These are phyloP conservation scores for Cercopithecus hamlyni DNA, from an alignment of 2,797 vertebrate species.

Conservation along the genomic window DNA sequence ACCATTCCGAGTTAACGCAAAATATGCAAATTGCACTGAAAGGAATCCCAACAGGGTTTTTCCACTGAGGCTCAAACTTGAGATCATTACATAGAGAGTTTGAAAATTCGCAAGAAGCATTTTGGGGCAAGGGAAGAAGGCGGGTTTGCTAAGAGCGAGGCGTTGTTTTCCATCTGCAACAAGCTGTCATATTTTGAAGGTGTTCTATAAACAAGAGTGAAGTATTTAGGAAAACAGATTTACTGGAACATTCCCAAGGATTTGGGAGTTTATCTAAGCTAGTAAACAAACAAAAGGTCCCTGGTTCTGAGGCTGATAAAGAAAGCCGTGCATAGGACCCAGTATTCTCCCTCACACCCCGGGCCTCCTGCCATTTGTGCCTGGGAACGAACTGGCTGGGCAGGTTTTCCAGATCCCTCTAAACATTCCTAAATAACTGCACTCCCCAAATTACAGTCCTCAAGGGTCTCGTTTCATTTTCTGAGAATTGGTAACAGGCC, in stretches of 20 bases:
- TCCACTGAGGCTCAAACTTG: conserved; percentile 47
- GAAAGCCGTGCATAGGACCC: background rate
- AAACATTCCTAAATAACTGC: conserved; percentile 80
- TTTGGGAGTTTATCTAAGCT: conserved; percentile 72
- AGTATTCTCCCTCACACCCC: background rate
- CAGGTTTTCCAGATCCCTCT: conserved; percentile 80
- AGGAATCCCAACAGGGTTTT: conserved; percentile 30
- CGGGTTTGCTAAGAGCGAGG: conserved; percentile 14
- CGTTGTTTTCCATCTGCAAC: conserved; percentile 51
- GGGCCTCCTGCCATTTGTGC: conserved; percentile 58
- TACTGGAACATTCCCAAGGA: conserved; percentile 72
- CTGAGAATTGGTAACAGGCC: conserved; percentile 83
- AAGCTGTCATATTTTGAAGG: conserved; percentile 30
- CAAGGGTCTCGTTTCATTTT: conserved; percentile 81
- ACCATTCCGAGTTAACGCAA: background rate
- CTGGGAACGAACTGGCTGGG: conserved; percentile 61
- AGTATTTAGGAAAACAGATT: conserved; percentile 76
- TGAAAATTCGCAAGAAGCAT: conserved; percentile 58
- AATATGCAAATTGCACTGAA: conserved; percentile 37
- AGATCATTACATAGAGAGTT: conserved; percentile 57
- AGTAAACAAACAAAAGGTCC: conserved; percentile 62
- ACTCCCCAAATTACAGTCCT: conserved; percentile 81
- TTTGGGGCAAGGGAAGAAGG: conserved; percentile 36
- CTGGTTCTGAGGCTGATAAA: conserved; percentile 63
- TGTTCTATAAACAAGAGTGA: conserved; percentile 60